A percentile compares a stretch with the other conserved stretches of the same genome.
phyloP scores from a whole-genome alignment of 2,888 invertebrate species.

The Ariolimax columbianus region DNA sequence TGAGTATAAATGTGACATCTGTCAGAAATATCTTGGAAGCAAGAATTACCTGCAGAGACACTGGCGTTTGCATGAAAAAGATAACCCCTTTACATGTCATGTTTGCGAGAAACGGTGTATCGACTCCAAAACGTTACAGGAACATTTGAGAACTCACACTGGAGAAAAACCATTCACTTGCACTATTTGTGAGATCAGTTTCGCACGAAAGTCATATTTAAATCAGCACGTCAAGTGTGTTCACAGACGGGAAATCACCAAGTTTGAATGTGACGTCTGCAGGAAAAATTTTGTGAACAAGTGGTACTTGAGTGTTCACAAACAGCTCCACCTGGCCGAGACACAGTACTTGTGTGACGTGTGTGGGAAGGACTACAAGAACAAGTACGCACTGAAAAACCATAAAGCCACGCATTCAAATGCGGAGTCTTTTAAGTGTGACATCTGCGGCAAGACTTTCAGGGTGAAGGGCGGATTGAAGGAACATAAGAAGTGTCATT shows the following conservation, averaged over 20 bases:
- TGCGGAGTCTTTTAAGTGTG: neutral
- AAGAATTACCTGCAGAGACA: conserved; percentile 26
- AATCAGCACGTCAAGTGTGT: neutral
- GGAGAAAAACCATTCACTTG: conserved; percentile 17
- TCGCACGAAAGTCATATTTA: neutral
- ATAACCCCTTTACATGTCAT: conserved; percentile 8
- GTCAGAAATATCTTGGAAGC: conserved; percentile 18
- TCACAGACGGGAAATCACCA: neutral
- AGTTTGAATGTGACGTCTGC: conserved; percentile 1
- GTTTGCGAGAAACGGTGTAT: neutral
- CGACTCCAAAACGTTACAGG: neutral
- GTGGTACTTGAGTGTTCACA: conserved; percentile 7
- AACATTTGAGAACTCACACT: conserved; percentile 3
- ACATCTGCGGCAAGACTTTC: conserved; percentile 21
- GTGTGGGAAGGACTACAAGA: conserved; percentile 23
- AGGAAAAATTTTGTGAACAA: conserved; percentile 13
- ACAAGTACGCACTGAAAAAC: conserved; percentile 12
- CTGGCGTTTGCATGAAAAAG: neutral
- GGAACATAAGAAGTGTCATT: neutral
- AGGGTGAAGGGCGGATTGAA: neutral
- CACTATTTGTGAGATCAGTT: conserved; percentile 2
- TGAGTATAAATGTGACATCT: conserved; percentile 21
- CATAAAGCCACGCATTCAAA: neutral
- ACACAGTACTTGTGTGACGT: neutral
- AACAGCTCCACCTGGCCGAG: neutral